Base-by-base conservation (phyloP, 2,888 invertebrate species). In the Anorthoa munda region DNA sequence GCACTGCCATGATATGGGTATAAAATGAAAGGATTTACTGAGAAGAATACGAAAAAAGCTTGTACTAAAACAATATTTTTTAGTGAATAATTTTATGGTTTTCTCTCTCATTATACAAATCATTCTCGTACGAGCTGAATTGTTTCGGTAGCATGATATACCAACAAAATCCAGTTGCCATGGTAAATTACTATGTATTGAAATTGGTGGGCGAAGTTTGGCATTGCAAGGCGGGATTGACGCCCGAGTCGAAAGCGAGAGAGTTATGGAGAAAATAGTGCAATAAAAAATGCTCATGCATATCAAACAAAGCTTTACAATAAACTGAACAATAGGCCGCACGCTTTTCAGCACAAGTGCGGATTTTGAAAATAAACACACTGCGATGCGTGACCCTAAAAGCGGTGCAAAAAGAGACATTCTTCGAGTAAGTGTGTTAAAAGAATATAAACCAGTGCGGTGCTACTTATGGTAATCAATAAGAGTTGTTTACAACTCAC, bases 391-490 rank as follows among this genome's bases (percentile, higher is more conserved):
- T 31, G 31, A 18, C 18, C 12, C 18, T 31, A 58, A 58, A 31
- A 26, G 4, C 13, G 3, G 13, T 21, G 21, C 12, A 53, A 53
- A 2, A 53, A 53, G 55, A 55, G 5, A 5, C 13, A 15, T 23
- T 55, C 15, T 13, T 15, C 23, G 2, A 53, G 21, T 51, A 21
- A 21, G 53, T 18, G 4, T 9, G 23, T 17, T 26, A 26, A 9
- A 58, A 5, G 7, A 39, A 21, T 21, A 46, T 31, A 5, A 39
- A 21, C 18, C 21, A 51, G 15, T 46, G 18, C 17, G 2, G 26
- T n/a, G 15, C 21, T 31, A 63, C 48, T 18, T 31, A 60, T 53
- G 11, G 11, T 45, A 68, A 67, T 74, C 13, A 61, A 15, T 61
- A 56, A 31, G 17, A 39, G 46, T 72, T 65, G 51, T 56, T 68